These are phyloP conservation scores for Geopemphigus sp. DNA, from an alignment of 1,140 invertebrate genomes.

Conservation along the genomic window DNA sequence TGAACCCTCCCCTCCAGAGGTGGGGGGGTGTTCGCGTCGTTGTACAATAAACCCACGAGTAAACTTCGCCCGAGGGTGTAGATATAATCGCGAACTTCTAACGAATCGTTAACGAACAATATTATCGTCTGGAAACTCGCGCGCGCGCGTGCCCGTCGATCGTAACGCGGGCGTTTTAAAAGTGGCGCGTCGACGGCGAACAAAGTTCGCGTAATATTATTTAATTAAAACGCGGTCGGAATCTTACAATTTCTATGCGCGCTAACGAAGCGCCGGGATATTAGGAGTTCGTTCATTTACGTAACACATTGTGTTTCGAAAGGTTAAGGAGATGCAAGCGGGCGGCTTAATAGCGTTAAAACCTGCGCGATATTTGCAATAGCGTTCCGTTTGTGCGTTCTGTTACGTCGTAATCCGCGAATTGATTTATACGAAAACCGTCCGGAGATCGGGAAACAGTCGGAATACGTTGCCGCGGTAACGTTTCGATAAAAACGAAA, in stretches of 20 bases:
- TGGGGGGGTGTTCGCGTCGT: too few relatives aligned
- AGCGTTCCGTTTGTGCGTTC: constrained; percentile 3
- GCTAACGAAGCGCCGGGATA: background rate
- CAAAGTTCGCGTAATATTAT: background rate
- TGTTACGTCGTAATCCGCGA: background rate
- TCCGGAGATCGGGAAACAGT: background rate
- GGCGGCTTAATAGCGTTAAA: constrained; percentile 13
- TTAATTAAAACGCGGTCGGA: background rate
- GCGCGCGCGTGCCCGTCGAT: too few relatives aligned
- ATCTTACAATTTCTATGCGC: background rate
- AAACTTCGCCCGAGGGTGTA: too few relatives aligned
- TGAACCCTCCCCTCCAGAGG: too few relatives aligned
- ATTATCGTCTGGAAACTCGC: too few relatives aligned
- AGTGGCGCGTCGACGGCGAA: too few relatives aligned
- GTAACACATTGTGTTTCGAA: constrained; percentile 22
- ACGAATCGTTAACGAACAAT: too few relatives aligned
- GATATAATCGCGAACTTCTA: too few relatives aligned
- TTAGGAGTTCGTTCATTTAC: background rate
- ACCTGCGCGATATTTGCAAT: background rate
- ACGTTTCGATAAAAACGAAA: too few relatives aligned
- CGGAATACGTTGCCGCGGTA: too few relatives aligned
- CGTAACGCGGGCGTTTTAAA: too few relatives aligned
- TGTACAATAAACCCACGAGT: too few relatives aligned
- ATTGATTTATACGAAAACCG: constrained; percentile 21
- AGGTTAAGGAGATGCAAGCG: constrained; percentile 8